These are phyloP conservation scores for Melanocharis versteri DNA, from an alignment of 2,113 vertebrate genomes.

Conservation along the genomic window DNA sequence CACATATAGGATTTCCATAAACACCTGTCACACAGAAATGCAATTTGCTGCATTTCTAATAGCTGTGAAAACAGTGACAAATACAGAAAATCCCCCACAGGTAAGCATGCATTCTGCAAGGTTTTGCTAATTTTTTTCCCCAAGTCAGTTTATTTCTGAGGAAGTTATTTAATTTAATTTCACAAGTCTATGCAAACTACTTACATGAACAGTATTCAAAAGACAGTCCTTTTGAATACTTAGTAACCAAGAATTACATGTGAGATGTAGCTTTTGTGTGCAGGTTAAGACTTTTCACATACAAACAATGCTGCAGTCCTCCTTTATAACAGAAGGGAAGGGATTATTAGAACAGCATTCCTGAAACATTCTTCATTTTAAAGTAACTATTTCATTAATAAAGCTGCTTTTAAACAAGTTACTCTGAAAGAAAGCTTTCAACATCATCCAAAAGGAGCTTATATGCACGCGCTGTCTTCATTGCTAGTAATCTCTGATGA, in stretches of 20 bases:
- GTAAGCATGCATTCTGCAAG: background rate
- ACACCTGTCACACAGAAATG: background rate
- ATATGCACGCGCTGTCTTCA: background rate
- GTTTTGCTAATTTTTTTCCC: background rate
- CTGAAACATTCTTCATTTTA: slow-evolving; percentile 46
- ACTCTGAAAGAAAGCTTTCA: background rate
- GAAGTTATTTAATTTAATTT: background rate
- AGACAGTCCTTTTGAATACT: slow-evolving; percentile 32
- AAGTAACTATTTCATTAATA: slow-evolving; percentile 14
- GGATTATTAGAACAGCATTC: slow-evolving; percentile 24
- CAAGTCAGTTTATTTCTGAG: background rate
- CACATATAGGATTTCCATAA: background rate
- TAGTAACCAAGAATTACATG: background rate
- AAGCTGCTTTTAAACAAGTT: background rate
- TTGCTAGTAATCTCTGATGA: background rate
- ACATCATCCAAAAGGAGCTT: background rate
- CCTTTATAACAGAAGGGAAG: slow-evolving; percentile 74
- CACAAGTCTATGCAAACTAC: slow-evolving; percentile 20
- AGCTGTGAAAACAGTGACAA: background rate
- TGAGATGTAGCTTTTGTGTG: background rate
- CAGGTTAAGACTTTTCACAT: background rate
- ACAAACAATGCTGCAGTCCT: slow-evolving; percentile 37
- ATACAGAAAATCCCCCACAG: background rate
- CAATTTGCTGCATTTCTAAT: background rate
- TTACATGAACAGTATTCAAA: slow-evolving; percentile 24